Evolutionary conservation across 2,113 vertebrate genomes (phyloP).

Genomic region (Eolophus roseicapilla): DNA sequence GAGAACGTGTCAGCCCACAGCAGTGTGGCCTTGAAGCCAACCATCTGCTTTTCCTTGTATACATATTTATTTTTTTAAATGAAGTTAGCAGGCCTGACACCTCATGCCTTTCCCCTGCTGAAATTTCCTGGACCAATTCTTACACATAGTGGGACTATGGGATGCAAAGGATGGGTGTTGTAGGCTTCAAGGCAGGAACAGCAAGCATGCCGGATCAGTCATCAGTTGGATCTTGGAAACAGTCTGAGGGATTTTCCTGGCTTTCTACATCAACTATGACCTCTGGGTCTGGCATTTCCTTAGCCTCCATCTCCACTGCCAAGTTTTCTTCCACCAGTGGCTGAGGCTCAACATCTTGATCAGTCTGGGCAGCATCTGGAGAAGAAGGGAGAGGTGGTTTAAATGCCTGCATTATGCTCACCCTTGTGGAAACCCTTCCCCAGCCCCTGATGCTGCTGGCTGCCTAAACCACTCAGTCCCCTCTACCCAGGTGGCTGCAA

Average conservation of each 20-base stretch:
- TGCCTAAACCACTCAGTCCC: neutral
- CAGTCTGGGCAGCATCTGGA: neutral
- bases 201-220: slow-evolving; percentile 11
- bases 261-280: slow-evolving; percentile 4
- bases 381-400: neutral
- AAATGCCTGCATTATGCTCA: neutral
- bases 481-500: neutral
- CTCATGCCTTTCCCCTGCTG: neutral
- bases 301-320: neutral
- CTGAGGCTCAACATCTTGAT: neutral
- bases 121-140: neutral
- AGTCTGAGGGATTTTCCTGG: slow-evolving; percentile 11
- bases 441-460: neutral
- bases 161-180: neutral
- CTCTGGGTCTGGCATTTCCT: slow-evolving; percentile 7
- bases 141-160: neutral
- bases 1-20: neutral
- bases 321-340: neutral
- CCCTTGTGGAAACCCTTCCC: neutral
- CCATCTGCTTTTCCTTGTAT: neutral
- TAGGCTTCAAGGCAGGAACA: neutral
- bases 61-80: neutral
- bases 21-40: neutral
- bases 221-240: slow-evolving; percentile 24
- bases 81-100: neutral